These are phyloP conservation scores for Ips nitidus DNA, from an alignment of 1,140 invertebrate species.

Conservation along the genomic window DNA sequence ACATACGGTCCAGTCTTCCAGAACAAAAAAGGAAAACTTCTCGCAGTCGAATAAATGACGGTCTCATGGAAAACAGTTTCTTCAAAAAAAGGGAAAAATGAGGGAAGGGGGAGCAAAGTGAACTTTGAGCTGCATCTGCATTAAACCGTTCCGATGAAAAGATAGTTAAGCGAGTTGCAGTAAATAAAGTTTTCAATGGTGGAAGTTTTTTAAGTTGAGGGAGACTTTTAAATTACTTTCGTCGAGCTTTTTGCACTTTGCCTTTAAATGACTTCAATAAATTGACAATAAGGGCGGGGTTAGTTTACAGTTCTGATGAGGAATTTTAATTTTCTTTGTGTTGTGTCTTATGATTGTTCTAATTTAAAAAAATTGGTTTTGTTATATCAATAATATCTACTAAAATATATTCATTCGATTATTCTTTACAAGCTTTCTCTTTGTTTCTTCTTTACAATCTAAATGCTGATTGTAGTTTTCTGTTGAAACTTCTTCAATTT, in stretches of 20 bases:
- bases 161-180: slow-evolving; percentile 5
- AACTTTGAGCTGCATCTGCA: slow-evolving; percentile 12
- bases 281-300: background rate
- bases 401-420: no score
- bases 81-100: background rate
- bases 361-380: no score
- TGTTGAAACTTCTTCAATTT: no score
- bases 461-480: no score
- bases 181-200: slow-evolving; percentile 11
- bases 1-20: no score
- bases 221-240: slow-evolving; percentile 11
- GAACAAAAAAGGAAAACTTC: no score
- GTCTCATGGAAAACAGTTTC: slow-evolving; percentile 5
- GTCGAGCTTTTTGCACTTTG: background rate
- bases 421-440: no score
- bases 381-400: no score
- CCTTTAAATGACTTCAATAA: background rate
- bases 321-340: no score
- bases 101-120: background rate
- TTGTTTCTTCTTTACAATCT: no score
- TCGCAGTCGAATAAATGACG: slow-evolving; percentile 7
- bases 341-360: no score
- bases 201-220: slow-evolving; percentile 8
- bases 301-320: no score
- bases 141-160: slow-evolving; percentile 9